Percentiles rank a stretch among this genome's conserved stretches.
phyloP scores from a whole-genome alignment of 1,140 invertebrate genomes.

The Hylaeus anthracinus region DNA sequence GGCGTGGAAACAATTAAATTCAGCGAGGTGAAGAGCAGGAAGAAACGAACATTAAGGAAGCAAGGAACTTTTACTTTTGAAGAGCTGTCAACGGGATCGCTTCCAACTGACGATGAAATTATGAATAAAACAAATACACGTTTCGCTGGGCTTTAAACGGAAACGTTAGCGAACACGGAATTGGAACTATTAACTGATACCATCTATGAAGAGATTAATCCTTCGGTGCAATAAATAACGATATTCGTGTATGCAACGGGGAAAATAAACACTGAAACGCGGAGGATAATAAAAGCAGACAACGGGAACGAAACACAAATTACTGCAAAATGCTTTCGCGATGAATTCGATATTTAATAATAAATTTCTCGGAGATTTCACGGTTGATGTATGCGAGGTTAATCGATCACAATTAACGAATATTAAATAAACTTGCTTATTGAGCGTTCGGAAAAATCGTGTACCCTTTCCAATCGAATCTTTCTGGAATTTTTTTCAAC shows the following conservation, averaged over 20 bases:
- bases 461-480: too few species aligned
- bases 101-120: not conserved
- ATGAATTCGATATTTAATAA: too few species aligned
- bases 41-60: conserved; percentile 20
- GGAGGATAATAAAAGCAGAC: too few species aligned
- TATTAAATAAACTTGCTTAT: too few species aligned
- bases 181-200: not conserved
- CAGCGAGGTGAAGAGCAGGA: conserved; percentile 10
- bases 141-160: not conserved
- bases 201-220: too few species aligned
- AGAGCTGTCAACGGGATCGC: conserved; percentile 19
- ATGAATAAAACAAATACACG: conserved; percentile 2
- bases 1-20: conserved; percentile 30
- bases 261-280: too few species aligned
- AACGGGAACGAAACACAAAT: too few species aligned
- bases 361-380: too few species aligned
- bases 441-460: too few species aligned
- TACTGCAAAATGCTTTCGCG: too few species aligned
- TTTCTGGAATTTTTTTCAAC: too few species aligned
- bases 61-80: conserved; percentile 33
- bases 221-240: too few species aligned
- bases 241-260: not conserved
- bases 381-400: not conserved
- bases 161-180: not conserved
- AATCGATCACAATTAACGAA: not conserved